Evolutionary conservation across 2,888 invertebrate genomes (phyloP), one percentile per base, ranked within the genome.

Genomic region (Cosmorhoe ocellata): DNA sequence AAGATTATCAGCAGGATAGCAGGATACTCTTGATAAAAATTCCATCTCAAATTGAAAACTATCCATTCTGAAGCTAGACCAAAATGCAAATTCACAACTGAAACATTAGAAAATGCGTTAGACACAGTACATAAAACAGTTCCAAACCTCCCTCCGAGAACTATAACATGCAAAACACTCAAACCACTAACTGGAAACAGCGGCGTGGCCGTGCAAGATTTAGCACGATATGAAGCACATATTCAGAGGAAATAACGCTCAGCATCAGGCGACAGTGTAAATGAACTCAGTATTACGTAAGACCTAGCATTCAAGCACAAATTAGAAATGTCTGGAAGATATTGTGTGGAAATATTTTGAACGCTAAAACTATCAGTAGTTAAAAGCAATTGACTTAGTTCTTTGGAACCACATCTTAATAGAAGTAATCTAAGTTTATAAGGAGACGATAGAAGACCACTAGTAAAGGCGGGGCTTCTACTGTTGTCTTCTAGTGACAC

Each of bases 161-260:
- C 60, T 64, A 60, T 56, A 64, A 61, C 61, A 67, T 65, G 59
- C 59, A 63, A 56, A 58, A 55, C 56, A 67, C 54, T 59, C 60
- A 58, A 63, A 63, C 47, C 49, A 45, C 59, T 56, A 52, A 56
- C 62, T 45, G 38, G 40, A 42, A 45, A 40, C 42, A 37, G 51
- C 45, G 57, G 45, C 59, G 51, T 58, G 49, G 46, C 55, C 54
- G 45, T 72, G 65, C 64, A 71, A 72, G 62, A 69, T 71, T 72
- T 63, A 72, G 63, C 63, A 61, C 51, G 47, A 44, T 53, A 53
- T 58, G 45, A 24, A 32, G 58, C 48, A 55, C 65, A 65, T 69
- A 67, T 65, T 64, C 65, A 40, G 42, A 61, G 59, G 62, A 47
- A 59, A 55, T 57, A 45, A 11, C 48, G 27, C 22, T 46, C 51